These are phyloP conservation scores for Spermophilus dauricus DNA, from an alignment of 2,113 vertebrate genomes.

Conservation along the genomic window DNA sequence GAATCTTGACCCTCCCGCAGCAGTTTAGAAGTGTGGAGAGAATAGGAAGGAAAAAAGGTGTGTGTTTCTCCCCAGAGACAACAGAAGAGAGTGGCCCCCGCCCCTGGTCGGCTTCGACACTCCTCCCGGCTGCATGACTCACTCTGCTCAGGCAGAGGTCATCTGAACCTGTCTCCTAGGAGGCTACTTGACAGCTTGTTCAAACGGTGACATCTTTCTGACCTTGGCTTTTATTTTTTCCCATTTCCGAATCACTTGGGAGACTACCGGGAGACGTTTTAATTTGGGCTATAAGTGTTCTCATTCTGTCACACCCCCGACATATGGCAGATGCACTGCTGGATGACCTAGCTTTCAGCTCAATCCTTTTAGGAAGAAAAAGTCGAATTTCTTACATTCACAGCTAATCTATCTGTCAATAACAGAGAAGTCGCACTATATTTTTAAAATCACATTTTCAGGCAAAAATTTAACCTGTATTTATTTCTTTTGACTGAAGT, in stretches of 20 bases:
- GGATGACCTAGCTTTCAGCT: conserved; percentile 57
- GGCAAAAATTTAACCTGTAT: neutral
- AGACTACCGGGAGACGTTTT: conserved; percentile 71
- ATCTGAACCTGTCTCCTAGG: conserved; percentile 30
- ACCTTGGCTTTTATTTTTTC: conserved; percentile 74
- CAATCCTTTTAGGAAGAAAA: conserved; percentile 51
- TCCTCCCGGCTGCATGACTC: neutral
- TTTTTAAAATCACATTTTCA: conserved; percentile 25
- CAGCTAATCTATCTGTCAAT: conserved; percentile 59
- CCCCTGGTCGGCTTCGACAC: neutral
- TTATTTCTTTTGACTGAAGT: neutral
- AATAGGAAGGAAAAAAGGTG: rapidly evolving
- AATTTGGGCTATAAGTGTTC: conserved; percentile 74
- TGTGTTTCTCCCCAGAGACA: conserved; percentile 28
- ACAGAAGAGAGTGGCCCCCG: neutral
- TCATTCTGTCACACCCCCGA: conserved; percentile 74
- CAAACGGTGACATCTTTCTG: conserved; percentile 57
- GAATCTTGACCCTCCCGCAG: rapidly evolving
- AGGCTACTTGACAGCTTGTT: conserved; percentile 70
- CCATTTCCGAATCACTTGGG: conserved; percentile 58
- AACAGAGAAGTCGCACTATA: conserved; percentile 3
- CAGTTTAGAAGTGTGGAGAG: neutral
- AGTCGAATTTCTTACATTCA: conserved; percentile 31
- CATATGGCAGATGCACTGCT: neutral
- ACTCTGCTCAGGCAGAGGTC: conserved; percentile 37